phyloP scores from a whole-genome alignment of 2,113 vertebrate genomes.

The Ginglymostoma cirratum region DNA sequence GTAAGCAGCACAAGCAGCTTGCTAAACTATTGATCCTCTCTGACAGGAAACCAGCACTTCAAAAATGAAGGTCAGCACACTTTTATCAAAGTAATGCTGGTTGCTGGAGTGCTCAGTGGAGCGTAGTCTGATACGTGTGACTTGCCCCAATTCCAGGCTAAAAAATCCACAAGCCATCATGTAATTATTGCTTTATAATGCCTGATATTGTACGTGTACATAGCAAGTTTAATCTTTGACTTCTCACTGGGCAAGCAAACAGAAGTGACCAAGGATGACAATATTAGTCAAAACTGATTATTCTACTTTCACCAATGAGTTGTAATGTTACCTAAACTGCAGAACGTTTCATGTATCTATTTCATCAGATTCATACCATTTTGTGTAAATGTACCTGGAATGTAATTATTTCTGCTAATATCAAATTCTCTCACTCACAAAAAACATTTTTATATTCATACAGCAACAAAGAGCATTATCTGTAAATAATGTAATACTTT shows the following conservation, averaged over 20 bases:
- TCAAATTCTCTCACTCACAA: background rate
- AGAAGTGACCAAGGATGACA: background rate
- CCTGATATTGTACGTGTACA: slow-evolving; percentile 37
- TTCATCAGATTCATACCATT: slow-evolving; percentile 42
- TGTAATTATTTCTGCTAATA: background rate
- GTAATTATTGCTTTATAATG: slow-evolving; percentile 37
- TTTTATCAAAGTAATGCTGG: slow-evolving; percentile 59
- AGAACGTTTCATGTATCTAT: slow-evolving; percentile 38
- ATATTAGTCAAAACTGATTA: slow-evolving; percentile 26
- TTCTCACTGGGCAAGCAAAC: slow-evolving; percentile 38
- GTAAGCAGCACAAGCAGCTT: slow-evolving; percentile 55
- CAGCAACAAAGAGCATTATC: no score
- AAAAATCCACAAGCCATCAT: slow-evolving; percentile 31
- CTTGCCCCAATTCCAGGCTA: slow-evolving; percentile 4
- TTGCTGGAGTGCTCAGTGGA: slow-evolving; percentile 40
- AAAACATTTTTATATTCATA: no score
- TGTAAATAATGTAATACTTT: background rate
- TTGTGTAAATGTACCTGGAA: background rate
- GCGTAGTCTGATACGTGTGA: slow-evolving; percentile 39
- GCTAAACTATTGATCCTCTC: slow-evolving; percentile 68
- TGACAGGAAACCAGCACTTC: slow-evolving; percentile 55
- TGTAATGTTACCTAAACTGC: slow-evolving; percentile 41
- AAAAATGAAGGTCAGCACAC: slow-evolving; percentile 67
- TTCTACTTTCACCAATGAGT: slow-evolving; percentile 32
- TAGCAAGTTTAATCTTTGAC: slow-evolving; percentile 37